Conservation (phyloP, 1,140 invertebrate genomes). For the Asbolus verrucosus region DNA sequence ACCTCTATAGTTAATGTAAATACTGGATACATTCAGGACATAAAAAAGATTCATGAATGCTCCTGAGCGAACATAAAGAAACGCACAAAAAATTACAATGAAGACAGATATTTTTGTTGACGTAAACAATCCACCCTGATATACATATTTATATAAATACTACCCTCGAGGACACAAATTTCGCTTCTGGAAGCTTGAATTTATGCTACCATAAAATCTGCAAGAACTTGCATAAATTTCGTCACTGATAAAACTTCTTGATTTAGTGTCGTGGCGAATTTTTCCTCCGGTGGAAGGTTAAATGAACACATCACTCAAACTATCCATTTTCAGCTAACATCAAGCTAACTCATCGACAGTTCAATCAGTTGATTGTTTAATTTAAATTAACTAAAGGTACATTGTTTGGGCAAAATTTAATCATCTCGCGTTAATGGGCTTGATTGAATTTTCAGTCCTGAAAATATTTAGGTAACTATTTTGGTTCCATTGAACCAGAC, state of each 20-base stretch:
- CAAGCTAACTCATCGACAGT: conserved; percentile 1
- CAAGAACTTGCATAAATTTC: conserved; percentile 27
- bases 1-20: too few species aligned
- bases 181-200: conserved; percentile 20
- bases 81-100: conserved; percentile 15
- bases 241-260: neutral
- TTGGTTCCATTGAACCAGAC: conserved; percentile 5
- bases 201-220: conserved; percentile 25
- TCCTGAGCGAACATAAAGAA: too few species aligned
- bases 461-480: conserved; percentile 24
- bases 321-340: conserved; percentile 19
- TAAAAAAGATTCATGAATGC: too few species aligned
- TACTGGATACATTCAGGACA: too few species aligned
- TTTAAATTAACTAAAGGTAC: conserved; percentile 33
- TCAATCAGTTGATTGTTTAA: conserved; percentile 29
- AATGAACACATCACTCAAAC: neutral
- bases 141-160: conserved; percentile 39
- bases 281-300: conserved; percentile 4
- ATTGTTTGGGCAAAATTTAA: conserved; percentile 38
- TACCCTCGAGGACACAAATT: conserved; percentile 14
- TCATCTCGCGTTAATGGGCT: conserved; percentile 23
- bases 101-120: conserved; percentile 29
- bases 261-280: neutral
- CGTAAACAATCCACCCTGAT: conserved; percentile 20
- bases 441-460: conserved; percentile 18